These are phyloP conservation scores for Lycaena phlaeas DNA, from an alignment of 2,888 invertebrate genomes.

Conservation along the genomic window DNA sequence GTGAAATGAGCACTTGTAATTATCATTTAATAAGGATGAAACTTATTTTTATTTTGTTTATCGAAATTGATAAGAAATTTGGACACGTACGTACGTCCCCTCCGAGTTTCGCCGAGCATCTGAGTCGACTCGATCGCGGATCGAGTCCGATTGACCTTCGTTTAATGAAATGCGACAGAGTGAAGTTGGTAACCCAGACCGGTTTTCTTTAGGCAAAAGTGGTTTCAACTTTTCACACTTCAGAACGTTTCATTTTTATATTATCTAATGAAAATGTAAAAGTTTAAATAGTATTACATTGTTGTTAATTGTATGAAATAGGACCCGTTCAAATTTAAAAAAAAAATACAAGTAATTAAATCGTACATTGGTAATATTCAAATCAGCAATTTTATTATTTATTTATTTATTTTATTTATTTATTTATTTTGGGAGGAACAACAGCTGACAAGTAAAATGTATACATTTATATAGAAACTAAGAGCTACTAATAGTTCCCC, in stretches of 20 bases:
- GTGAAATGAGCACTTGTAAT: slow-evolving; percentile 1
- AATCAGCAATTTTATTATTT: too few species aligned
- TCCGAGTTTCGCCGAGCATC: slow-evolving; percentile 21
- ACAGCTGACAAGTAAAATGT: too few species aligned
- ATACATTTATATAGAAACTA: too few species aligned
- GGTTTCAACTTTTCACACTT: slow-evolving; percentile 37
- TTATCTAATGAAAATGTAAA: too few species aligned
- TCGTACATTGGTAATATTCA: too few species aligned
- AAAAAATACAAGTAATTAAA: too few species aligned
- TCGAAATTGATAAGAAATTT: slow-evolving; percentile 20
- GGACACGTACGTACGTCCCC: slow-evolving; percentile 27
- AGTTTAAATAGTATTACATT: too few species aligned
- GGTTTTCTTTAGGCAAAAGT: slow-evolving; percentile 65
- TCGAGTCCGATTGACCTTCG: slow-evolving; percentile 49
- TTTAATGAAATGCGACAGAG: slow-evolving; percentile 43
- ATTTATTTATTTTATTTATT: too few species aligned
- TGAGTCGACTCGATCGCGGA: slow-evolving; percentile 22
- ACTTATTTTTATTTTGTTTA: slow-evolving; percentile 21
- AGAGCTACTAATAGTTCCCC: too few species aligned
- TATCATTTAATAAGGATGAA: slow-evolving; percentile 36
- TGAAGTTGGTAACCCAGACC: slow-evolving; percentile 53
- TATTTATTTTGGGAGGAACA: too few species aligned
- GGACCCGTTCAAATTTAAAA: too few species aligned
- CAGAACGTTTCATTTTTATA: slow-evolving; percentile 26
- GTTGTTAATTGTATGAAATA: too few species aligned